A percentile compares a stretch with the other conserved stretches of the same genome.
Evolutionary conservation across 2,797 vertebrate genomes (phyloP).

Genomic region (Mormyrops attenuatus): DNA sequence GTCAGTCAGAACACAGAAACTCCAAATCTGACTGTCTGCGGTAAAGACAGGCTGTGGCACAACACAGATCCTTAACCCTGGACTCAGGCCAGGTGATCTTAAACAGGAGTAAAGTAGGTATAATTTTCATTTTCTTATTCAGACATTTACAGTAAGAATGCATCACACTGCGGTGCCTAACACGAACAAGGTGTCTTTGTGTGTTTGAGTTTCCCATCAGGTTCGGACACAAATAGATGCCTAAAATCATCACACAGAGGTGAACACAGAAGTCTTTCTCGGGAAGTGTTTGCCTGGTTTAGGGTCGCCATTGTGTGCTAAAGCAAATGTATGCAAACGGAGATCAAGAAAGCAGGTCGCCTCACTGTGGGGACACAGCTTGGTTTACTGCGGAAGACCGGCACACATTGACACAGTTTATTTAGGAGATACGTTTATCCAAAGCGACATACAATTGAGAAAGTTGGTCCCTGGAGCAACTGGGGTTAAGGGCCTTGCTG

Average conservation of each 20-base stretch:
- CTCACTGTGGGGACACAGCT: background rate
- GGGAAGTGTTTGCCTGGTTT: background rate
- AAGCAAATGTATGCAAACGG: background rate
- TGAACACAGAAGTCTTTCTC: background rate
- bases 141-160: background rate
- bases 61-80: background rate
- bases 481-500: background rate
- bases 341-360: background rate
- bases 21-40: background rate
- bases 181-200: background rate
- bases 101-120: background rate
- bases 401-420: background rate
- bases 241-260: background rate
- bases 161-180: background rate
- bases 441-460: background rate
- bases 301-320: background rate
- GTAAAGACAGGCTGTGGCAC: background rate
- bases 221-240: background rate
- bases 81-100: background rate
- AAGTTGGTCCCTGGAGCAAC: background rate
- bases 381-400: background rate
- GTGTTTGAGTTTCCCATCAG: background rate
- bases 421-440: background rate
- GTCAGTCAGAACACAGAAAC: background rate
- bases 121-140: constrained; percentile 5